These are phyloP conservation scores for Drosophila greeni DNA, from an alignment of 2,888 invertebrate species.

Conservation along the genomic window DNA sequence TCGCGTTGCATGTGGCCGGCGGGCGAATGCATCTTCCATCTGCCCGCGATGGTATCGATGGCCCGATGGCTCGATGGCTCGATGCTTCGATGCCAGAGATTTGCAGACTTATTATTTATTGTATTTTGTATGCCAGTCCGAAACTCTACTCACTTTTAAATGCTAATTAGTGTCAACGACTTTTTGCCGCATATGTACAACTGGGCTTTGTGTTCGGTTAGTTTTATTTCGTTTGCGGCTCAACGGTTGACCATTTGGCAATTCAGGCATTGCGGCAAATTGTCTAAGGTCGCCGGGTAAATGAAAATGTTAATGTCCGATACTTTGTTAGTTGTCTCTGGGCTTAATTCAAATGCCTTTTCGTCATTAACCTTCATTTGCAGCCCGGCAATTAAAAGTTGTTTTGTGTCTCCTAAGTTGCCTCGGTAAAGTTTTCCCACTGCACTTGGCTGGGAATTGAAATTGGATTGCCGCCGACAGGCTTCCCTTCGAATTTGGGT, in stretches of 20 bases:
- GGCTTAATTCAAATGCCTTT: slow-evolving; percentile 14
- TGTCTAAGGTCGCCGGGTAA: slow-evolving; percentile 39
- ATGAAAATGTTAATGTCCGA: slow-evolving; percentile 34
- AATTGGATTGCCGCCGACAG: slow-evolving; percentile 19
- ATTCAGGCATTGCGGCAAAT: slow-evolving; percentile 36
- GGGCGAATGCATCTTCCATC: slow-evolving; percentile 43
- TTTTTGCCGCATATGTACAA: slow-evolving; percentile 28
- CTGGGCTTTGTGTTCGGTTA: slow-evolving; percentile 17
- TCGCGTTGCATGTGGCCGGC: slow-evolving; percentile 26
- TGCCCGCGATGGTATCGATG: slow-evolving; percentile 32
- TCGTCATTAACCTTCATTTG: slow-evolving; percentile 43
- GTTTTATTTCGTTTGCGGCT: slow-evolving; percentile 21
- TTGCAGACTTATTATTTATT: slow-evolving; percentile 67
- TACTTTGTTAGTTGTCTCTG: slow-evolving; percentile 11
- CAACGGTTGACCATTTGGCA: slow-evolving; percentile 58
- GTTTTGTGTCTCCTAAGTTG: not conserved
- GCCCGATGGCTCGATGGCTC: slow-evolving; percentile 11
- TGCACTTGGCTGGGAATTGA: slow-evolving; percentile 15
- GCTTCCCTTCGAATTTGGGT: not conserved
- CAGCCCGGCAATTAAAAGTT: slow-evolving; percentile 32
- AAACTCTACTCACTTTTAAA: slow-evolving; percentile 47
- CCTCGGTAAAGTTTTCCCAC: slow-evolving; percentile 24
- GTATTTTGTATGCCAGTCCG: slow-evolving; percentile 27
- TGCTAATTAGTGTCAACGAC: slow-evolving; percentile 73
- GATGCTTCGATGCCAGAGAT: slow-evolving; percentile 29